Evolutionary conservation across 2,113 vertebrate species (phyloP).

Genomic region (Heteronetta atricapilla): DNA sequence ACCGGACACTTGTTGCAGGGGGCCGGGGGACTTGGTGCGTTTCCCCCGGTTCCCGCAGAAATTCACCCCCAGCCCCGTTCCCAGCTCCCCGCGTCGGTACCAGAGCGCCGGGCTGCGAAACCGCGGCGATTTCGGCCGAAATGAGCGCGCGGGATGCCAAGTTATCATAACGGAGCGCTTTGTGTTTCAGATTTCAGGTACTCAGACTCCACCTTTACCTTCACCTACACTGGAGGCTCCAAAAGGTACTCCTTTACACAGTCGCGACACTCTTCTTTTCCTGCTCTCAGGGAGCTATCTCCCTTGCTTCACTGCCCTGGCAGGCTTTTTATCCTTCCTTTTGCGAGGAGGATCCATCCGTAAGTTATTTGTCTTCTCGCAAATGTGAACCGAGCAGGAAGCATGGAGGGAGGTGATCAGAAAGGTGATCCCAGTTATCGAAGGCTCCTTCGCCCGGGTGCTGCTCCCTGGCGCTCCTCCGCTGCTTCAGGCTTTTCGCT

Average conservation of each 20-base stretch:
- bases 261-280: conserved; percentile 55
- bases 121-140: not conserved
- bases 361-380: not conserved
- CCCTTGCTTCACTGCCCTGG: not conserved
- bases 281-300: conserved; percentile 12
- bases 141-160: not conserved
- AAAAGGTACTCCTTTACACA: conserved; percentile 81
- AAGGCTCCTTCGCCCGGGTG: not conserved
- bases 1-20: conserved; percentile 86
- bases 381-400: not conserved
- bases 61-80: not conserved
- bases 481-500: not conserved
- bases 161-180: conserved; percentile 12
- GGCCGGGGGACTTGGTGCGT: conserved; percentile 7
- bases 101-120: not conserved
- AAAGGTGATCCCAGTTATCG: not conserved
- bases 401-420: not conserved
- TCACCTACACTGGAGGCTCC: conserved; percentile 86
- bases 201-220: conserved; percentile 90
- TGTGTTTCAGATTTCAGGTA: conserved; percentile 89
- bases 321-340: not conserved
- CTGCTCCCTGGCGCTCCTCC: not conserved
- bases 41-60: not conserved
- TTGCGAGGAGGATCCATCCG: not conserved
- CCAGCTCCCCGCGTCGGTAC: not conserved